Percentiles rank a stretch among this genome's conserved stretches.
Conservation (phyloP, 1,140 invertebrate species). For the Papilio polyxenes region DNA sequence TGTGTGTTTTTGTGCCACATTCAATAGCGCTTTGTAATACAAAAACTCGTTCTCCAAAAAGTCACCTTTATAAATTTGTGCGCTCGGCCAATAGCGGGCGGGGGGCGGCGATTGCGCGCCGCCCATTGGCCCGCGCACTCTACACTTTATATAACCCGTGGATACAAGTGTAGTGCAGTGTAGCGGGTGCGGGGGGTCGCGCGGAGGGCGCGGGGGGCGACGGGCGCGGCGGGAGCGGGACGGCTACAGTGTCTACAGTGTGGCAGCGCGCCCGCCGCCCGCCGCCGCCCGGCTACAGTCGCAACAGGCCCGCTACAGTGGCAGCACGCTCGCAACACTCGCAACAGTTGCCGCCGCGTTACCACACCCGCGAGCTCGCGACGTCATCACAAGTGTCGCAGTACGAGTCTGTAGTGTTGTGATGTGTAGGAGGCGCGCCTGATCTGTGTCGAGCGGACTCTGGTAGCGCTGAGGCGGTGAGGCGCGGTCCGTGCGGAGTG, state of each 20-base stretch:
- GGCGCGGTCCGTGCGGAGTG: neutral
- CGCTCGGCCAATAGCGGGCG: slow-evolving; percentile 56
- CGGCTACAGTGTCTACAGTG: slow-evolving; percentile 62
- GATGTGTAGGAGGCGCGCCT: neutral
- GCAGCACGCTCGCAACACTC: slow-evolving; percentile 40
- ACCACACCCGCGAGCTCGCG: slow-evolving; percentile 1
- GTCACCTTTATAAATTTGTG: slow-evolving; percentile 77
- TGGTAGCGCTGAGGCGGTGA: neutral
- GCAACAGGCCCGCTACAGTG: slow-evolving; percentile 22
- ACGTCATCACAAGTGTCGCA: neutral
- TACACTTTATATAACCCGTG: slow-evolving; percentile 79
- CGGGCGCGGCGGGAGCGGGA: slow-evolving; percentile 1
- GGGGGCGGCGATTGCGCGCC: slow-evolving; percentile 56
- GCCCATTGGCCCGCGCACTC: slow-evolving; percentile 61
- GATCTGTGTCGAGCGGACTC: neutral
- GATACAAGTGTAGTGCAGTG: slow-evolving; percentile 78
- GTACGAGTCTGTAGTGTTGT: neutral
- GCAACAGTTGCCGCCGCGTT: slow-evolving; percentile 53
- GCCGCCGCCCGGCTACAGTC: slow-evolving; percentile 63
- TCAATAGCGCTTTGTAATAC: slow-evolving; percentile 71
- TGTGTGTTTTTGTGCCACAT: slow-evolving; percentile 72
- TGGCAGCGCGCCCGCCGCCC: slow-evolving; percentile 66
- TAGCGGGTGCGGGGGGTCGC: slow-evolving; percentile 63
- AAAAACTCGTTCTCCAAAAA: slow-evolving; percentile 73
- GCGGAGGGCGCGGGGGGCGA: slow-evolving; percentile 58